Evolutionary conservation across 2,888 invertebrate genomes (phyloP).

Genomic region (Diadegma fenestrale): DNA sequence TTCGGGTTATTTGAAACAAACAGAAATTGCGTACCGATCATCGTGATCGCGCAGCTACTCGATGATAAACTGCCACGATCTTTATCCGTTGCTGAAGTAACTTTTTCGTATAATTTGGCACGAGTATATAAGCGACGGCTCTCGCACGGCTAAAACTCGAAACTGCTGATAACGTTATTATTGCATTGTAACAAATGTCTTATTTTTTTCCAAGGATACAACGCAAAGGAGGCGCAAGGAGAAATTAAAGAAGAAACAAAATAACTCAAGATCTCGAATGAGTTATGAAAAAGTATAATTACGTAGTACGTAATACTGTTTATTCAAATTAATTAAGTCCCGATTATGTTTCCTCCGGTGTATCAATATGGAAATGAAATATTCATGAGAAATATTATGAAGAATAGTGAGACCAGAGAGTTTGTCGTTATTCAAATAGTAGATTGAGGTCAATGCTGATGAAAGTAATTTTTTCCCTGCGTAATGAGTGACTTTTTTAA

Average conservation of each 20-base stretch:
- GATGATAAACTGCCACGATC: neutral
- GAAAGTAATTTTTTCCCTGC: neutral
- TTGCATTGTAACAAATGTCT: neutral
- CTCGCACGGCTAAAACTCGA: neutral
- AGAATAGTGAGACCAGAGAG: neutral
- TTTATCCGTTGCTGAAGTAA: neutral
- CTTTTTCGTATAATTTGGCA: neutral
- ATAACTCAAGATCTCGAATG: neutral
- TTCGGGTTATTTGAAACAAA: neutral
- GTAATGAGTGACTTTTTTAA: neutral
- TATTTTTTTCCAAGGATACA: neutral
- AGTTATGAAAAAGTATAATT: neutral
- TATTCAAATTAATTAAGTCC: neutral
- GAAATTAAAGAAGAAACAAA: neutral
- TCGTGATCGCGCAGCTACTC: neutral
- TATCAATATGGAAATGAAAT: neutral
- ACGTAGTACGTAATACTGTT: neutral
- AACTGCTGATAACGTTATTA: constrained; percentile 6
- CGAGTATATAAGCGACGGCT: neutral
- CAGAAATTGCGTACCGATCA: neutral
- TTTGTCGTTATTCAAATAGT: neutral
- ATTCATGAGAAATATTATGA: neutral
- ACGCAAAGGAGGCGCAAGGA: neutral
- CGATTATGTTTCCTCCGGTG: neutral
- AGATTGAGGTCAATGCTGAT: neutral